Evolutionary conservation across 2,888 invertebrate species (phyloP).

Genomic region (Caenorhabditis sp.): DNA sequence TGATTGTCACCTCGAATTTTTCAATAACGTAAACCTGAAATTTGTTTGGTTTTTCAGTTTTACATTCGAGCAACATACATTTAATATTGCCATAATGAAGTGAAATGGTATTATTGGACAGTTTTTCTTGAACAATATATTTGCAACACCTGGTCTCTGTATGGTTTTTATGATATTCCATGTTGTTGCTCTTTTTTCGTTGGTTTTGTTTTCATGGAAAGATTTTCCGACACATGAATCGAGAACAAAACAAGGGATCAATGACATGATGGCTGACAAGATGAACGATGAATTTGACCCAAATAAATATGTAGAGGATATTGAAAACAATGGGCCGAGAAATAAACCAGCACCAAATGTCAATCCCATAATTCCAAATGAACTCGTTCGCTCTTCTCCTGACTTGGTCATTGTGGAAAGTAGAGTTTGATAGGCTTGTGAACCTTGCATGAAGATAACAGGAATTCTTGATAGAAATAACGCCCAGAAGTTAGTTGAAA

Average conservation of each 20-base stretch:
- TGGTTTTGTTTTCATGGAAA: conserved; percentile 35
- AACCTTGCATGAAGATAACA: conserved; percentile 60
- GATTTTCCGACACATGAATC: conserved; percentile 34
- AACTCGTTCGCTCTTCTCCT: conserved; percentile 59
- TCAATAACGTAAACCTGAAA: conserved; percentile 60
- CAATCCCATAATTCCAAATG: conserved; percentile 60
- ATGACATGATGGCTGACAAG: conserved; percentile 35
- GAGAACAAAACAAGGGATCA: conserved; percentile 41
- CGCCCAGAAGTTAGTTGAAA: conserved; percentile 45
- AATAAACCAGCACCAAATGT: conserved; percentile 54
- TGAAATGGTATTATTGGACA: conserved; percentile 50
- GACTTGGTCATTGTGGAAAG: conserved; percentile 55
- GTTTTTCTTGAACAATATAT: conserved; percentile 54
- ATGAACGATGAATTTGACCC: conserved; percentile 26
- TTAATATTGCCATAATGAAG: conserved; percentile 49
- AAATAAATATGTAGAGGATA: conserved; percentile 12
- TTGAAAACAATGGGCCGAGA: conserved; percentile 7
- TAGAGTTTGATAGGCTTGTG: conserved; percentile 61
- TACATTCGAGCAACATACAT: conserved; percentile 26
- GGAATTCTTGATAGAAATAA: conserved; percentile 53
- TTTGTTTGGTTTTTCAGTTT: background rate
- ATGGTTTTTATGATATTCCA: conserved; percentile 42
- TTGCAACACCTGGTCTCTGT: conserved; percentile 47
- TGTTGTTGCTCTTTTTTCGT: conserved; percentile 16
- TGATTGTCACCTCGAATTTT: conserved; percentile 48